Conservation (phyloP, 2,797 vertebrate species). For the Intellagama lesueurii region DNA sequence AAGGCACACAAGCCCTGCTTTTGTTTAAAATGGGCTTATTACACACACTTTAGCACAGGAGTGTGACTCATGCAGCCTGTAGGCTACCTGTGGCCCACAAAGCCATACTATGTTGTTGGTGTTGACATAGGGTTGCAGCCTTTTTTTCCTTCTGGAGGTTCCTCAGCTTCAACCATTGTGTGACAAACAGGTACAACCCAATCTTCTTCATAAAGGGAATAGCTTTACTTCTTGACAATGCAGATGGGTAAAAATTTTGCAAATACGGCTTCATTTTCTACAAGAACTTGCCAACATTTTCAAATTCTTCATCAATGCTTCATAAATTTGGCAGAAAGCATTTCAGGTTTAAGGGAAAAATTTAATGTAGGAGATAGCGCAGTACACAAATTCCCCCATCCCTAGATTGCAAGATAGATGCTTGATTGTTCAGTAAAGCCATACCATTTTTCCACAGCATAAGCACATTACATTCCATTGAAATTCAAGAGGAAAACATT, state of each 20-base stretch:
- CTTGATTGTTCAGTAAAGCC: not conserved
- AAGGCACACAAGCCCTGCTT: too few species aligned
- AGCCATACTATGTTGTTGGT: not conserved
- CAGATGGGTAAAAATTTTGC: not conserved
- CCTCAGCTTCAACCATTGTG: not conserved
- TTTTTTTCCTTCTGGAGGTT: not conserved
- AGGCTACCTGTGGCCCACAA: too few species aligned
- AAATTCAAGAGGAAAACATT: not conserved
- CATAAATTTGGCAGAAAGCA: not conserved
- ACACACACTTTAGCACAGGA: too few species aligned
- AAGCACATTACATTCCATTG: not conserved
- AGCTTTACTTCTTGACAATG: not conserved
- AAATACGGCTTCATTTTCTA: not conserved
- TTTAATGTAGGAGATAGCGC: not conserved
- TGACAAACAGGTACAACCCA: not conserved
- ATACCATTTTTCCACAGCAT: not conserved
- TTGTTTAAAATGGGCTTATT: too few species aligned
- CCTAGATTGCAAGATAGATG: fast-evolving
- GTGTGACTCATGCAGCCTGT: too few species aligned
- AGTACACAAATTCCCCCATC: not conserved
- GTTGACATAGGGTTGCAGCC: not conserved
- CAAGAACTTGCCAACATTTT: not conserved
- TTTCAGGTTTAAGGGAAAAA: not conserved
- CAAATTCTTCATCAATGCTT: not conserved
- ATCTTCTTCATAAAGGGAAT: not conserved